These are phyloP conservation scores for Physella acuta DNA, from an alignment of 1,140 invertebrate genomes.

Conservation along the genomic window DNA sequence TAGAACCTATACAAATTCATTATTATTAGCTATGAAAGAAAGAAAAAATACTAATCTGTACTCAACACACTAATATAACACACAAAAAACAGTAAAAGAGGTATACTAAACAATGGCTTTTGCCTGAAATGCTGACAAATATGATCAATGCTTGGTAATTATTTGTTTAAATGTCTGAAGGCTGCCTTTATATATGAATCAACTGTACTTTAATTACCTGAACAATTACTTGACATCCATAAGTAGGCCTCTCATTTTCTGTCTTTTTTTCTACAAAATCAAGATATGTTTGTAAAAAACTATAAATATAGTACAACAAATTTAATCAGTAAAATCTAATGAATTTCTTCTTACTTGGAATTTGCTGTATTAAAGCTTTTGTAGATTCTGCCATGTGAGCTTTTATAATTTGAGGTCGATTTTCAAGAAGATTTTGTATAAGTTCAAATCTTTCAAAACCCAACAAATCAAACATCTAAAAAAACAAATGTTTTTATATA, in stretches of 20 bases:
- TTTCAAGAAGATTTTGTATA: slow-evolving; percentile 75
- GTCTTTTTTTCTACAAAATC: slow-evolving; percentile 30
- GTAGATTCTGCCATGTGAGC: slow-evolving; percentile 25
- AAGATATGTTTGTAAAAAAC: slow-evolving; percentile 2
- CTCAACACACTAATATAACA: too few relatives aligned
- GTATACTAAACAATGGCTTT: too few relatives aligned
- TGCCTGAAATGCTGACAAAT: too few relatives aligned
- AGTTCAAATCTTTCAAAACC: slow-evolving; percentile 87
- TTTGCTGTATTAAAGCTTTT: slow-evolving; percentile 23
- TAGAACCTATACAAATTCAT: too few relatives aligned
- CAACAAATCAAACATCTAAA: slow-evolving; percentile 77
- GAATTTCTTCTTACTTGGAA: slow-evolving; percentile 30
- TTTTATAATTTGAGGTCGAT: slow-evolving; percentile 61
- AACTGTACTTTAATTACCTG: slow-evolving; percentile 59
- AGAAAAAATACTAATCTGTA: too few relatives aligned
- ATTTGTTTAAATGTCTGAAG: too few relatives aligned
- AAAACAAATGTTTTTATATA: not conserved
- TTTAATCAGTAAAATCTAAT: not conserved
- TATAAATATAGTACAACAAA: not conserved
- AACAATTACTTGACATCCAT: slow-evolving; percentile 76
- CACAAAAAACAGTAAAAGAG: too few relatives aligned
- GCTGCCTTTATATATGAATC: too few relatives aligned
- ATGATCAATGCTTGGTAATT: too few relatives aligned
- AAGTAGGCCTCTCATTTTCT: slow-evolving; percentile 61
- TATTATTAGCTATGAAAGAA: too few relatives aligned